Evolutionary conservation across 2,113 vertebrate species (phyloP).

Genomic region (Percopsis transmontana): DNA sequence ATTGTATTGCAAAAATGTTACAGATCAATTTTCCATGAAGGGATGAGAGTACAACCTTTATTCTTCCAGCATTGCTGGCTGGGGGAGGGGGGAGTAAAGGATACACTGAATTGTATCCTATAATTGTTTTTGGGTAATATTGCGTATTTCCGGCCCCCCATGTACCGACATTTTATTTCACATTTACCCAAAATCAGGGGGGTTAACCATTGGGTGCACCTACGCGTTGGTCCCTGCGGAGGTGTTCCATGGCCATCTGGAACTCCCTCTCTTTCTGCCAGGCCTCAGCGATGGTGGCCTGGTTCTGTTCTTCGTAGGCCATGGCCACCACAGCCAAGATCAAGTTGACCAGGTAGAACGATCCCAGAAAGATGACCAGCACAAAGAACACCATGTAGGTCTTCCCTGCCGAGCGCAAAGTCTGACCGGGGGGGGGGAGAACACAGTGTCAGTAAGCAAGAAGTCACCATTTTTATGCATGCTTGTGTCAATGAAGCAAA

Average conservation of each 20-base stretch:
- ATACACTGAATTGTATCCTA: too few species aligned
- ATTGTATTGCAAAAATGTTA: background rate
- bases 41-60: too few species aligned
- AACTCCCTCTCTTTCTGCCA: constrained; percentile 95
- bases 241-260: constrained; percentile 92
- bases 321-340: constrained; percentile 98
- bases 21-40: too few species aligned
- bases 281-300: constrained; percentile 96
- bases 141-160: too few species aligned
- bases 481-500: background rate
- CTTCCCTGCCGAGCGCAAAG: constrained; percentile 93
- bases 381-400: constrained; percentile 99
- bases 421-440: constrained; percentile 71
- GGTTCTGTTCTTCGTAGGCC: constrained; percentile 99
- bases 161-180: too few species aligned
- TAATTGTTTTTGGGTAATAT: too few species aligned
- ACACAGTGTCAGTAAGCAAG: constrained; percentile 1
- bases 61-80: too few species aligned
- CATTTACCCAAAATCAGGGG: too few species aligned
- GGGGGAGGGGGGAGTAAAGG: too few species aligned
- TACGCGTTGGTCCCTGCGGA: constrained; percentile 93
- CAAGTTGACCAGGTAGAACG: constrained; percentile 96
- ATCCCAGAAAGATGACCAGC: constrained; percentile 97
- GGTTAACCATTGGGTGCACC: constrained; percentile 7
- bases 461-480: background rate